phyloP scores from a whole-genome alignment of 35 echinoderm and acorn worm species.

The Apostichopus parvimensis region DNA sequence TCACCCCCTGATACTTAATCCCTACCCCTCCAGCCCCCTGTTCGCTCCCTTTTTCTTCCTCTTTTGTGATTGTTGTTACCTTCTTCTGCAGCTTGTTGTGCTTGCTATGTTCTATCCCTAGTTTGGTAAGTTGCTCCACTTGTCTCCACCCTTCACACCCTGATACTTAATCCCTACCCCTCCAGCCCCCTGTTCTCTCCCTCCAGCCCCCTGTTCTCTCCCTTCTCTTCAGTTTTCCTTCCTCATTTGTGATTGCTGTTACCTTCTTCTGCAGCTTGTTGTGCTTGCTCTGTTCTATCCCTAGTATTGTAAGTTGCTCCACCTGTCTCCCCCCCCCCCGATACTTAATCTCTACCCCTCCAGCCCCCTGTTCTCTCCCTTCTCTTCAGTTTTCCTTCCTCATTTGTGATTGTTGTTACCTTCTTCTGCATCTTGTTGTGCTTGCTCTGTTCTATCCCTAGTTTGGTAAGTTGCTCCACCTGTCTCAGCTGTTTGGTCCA shows the following conservation, averaged over 20 bases:
- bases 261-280: conserved; percentile 89
- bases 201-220: neutral
- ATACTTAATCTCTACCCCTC: neutral
- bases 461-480: conserved; percentile 88
- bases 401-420: conserved; percentile 29
- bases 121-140: conserved; percentile 88
- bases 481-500: conserved; percentile 95
- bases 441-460: conserved; percentile 56
- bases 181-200: neutral
- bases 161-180: neutral
- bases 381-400: neutral
- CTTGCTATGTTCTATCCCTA: conserved; percentile 56
- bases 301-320: conserved; percentile 87
- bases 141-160: too few species aligned
- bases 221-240: too few species aligned
- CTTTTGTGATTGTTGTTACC: conserved; percentile 29
- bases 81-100: conserved; percentile 85
- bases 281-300: conserved; percentile 62
- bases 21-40: too few species aligned
- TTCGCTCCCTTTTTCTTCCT: neutral
- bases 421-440: conserved; percentile 86
- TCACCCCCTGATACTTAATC: neutral
- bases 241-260: neutral
- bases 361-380: neutral
- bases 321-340: conserved; percentile 63